Evolutionary conservation across 2,888 invertebrate species (phyloP).

Genomic region (Halocaridina rubra): DNA sequence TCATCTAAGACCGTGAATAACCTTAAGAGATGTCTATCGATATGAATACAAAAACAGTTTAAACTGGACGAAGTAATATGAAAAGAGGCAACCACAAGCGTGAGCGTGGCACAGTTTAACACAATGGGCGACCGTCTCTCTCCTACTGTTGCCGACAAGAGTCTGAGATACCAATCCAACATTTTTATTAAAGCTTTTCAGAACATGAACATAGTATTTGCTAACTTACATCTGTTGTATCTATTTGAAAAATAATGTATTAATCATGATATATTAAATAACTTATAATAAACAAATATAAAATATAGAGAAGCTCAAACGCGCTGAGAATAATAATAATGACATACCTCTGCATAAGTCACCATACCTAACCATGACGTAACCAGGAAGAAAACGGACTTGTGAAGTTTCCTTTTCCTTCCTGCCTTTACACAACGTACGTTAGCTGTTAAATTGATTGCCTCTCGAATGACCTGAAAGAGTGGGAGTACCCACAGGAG

Average conservation of each 20-base stretch:
- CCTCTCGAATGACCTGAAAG: no score
- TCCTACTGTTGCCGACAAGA: slow-evolving; percentile 40
- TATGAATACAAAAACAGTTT: no score
- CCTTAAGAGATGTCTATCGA: no score
- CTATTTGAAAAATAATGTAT: not conserved
- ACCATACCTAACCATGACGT: not conserved
- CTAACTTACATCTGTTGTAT: no score
- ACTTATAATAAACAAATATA: not conserved
- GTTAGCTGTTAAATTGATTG: not conserved
- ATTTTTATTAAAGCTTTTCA: not conserved
- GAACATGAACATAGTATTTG: not conserved
- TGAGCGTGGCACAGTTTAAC: slow-evolving; percentile 27
- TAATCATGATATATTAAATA: not conserved
- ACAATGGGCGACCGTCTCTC: slow-evolving; percentile 35
- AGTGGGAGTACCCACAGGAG: no score
- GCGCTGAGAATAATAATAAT: not conserved
- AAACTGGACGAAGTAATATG: no score
- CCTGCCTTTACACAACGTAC: not conserved
- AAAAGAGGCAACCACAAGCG: not conserved
- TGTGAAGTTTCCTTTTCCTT: not conserved
- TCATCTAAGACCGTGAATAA: no score
- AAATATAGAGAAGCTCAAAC: not conserved
- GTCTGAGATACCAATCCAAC: not conserved
- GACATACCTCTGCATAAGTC: not conserved
- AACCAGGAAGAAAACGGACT: not conserved